These are phyloP conservation scores for Echeneis naucrates DNA, from an alignment of 2,797 vertebrate genomes.

Conservation along the genomic window DNA sequence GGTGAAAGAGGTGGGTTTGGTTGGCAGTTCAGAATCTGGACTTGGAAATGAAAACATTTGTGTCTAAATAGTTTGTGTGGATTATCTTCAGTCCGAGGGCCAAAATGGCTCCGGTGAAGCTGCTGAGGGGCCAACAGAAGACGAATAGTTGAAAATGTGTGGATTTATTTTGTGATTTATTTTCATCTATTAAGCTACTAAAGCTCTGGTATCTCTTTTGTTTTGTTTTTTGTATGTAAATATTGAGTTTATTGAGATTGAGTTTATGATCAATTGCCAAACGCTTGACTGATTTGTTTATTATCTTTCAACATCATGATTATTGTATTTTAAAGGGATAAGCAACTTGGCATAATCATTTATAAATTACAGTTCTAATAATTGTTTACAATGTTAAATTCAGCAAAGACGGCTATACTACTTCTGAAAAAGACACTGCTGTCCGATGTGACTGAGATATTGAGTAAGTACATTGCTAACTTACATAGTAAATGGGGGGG, in stretches of 20 bases:
- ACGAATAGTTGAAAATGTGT: neutral
- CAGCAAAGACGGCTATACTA: neutral
- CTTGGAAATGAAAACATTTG: slow-evolving; percentile 25
- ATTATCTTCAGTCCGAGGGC: neutral
- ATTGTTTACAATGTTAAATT: neutral
- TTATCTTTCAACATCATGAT: neutral
- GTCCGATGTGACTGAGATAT: neutral
- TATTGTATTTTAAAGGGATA: neutral
- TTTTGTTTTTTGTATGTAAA: neutral
- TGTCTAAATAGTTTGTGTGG: slow-evolving; percentile 11
- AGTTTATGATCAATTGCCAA: neutral
- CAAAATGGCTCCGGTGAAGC: neutral
- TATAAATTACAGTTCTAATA: too few relatives aligned
- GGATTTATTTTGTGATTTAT: neutral
- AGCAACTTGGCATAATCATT: neutral
- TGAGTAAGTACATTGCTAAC: too few relatives aligned
- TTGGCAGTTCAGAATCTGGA: too few relatives aligned
- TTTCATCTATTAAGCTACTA: neutral
- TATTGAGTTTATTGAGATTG: neutral
- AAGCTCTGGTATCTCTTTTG: neutral
- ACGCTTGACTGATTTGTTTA: neutral
- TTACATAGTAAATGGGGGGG: neutral
- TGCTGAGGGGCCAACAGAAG: neutral
- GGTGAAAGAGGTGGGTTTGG: slow-evolving; percentile 30
- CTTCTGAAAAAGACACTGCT: neutral